Conservation (phyloP, 2,888 invertebrate genomes). For the Drosophila hamatofila region DNA sequence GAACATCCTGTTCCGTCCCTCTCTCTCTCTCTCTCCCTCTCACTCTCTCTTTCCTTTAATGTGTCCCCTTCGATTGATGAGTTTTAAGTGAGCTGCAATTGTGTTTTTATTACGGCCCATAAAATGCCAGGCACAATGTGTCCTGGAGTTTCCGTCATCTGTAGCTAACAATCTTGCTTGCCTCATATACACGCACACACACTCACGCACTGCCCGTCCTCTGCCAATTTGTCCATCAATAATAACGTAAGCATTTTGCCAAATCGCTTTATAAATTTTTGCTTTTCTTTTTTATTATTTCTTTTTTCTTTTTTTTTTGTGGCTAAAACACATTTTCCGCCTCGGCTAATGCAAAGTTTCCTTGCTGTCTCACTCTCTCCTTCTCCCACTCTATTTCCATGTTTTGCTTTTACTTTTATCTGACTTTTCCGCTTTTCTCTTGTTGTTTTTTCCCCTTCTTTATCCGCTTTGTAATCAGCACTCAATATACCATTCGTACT, state of each 20-base stretch:
- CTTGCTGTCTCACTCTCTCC: neutral
- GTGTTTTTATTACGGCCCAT: slow-evolving; percentile 66
- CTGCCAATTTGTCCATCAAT: slow-evolving; percentile 56
- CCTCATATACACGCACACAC: neutral
- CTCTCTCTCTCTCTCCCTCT: neutral
- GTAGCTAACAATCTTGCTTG: slow-evolving; percentile 29
- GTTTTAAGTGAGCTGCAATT: slow-evolving; percentile 64
- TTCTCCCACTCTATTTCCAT: neutral
- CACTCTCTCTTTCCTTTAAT: slow-evolving; percentile 46
- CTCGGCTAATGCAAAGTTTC: slow-evolving; percentile 19
- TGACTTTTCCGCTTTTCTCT: slow-evolving; percentile 9
- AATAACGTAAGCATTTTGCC: slow-evolving; percentile 72
- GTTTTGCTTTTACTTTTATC: slow-evolving; percentile 19
- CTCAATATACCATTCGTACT: slow-evolving; percentile 13
- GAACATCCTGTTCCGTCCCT: neutral
- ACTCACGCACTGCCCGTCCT: neutral
- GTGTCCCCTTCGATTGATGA: slow-evolving; percentile 67
- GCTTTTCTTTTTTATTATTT: slow-evolving; percentile 3
- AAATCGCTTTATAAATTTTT: slow-evolving; percentile 70
- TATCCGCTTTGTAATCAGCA: slow-evolving; percentile 38
- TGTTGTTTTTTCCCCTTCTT: slow-evolving; percentile 13
- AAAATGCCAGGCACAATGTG: slow-evolving; percentile 42
- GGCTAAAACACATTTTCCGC: slow-evolving; percentile 42
- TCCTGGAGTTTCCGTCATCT: slow-evolving; percentile 51
- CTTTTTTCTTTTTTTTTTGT: slow-evolving; percentile 10